Conservation (phyloP, 2,113 vertebrate genomes). For the Formicarius rufipectus region DNA sequence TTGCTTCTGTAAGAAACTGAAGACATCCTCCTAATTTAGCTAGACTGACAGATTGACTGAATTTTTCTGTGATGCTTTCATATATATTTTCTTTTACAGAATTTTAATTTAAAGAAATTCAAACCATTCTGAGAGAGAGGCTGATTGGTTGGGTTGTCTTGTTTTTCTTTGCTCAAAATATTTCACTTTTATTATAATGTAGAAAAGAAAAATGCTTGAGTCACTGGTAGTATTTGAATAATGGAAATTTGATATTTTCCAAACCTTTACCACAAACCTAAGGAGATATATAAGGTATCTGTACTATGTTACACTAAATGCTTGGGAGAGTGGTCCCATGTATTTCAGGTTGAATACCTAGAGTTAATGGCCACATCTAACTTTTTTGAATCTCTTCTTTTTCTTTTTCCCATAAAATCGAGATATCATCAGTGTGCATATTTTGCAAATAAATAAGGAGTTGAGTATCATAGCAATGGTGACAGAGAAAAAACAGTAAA, state of each 20-base stretch:
- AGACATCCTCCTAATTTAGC: not conserved
- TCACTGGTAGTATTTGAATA: not conserved
- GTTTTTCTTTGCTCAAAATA: not conserved
- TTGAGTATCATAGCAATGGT: not conserved
- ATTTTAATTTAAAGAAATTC: not conserved
- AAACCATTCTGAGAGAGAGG: not conserved
- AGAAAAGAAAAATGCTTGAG: not conserved
- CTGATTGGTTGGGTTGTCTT: not conserved
- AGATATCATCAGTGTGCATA: not conserved
- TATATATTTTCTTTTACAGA: not conserved
- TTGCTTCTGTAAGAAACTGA: not conserved
- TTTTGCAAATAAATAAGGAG: not conserved
- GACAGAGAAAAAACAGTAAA: not conserved
- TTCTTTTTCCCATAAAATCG: not conserved
- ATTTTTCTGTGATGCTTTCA: not conserved
- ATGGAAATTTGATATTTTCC: not conserved
- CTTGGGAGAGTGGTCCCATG: not conserved
- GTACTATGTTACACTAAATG: not conserved
- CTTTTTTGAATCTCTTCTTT: not conserved
- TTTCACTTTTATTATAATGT: not conserved
- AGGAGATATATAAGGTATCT: not conserved
- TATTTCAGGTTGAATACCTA: not conserved
- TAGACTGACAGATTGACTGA: not conserved
- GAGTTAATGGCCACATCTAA: not conserved
- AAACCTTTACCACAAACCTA: not conserved